phyloP scores from a whole-genome alignment of 2,113 vertebrate genomes.

The Machaerirhynchus nigripectus region DNA sequence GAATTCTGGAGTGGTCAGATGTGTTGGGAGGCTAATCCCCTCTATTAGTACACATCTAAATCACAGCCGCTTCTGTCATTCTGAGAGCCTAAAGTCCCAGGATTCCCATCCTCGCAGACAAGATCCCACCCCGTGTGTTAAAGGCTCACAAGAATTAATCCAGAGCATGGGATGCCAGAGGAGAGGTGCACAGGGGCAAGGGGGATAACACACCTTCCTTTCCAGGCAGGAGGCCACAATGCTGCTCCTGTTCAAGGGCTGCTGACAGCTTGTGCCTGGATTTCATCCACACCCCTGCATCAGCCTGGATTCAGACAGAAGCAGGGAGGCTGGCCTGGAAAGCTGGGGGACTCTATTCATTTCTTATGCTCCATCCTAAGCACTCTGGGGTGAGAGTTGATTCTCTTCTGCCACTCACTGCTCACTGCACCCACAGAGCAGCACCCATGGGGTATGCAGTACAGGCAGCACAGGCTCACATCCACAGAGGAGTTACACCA shows the following conservation, averaged over 20 bases:
- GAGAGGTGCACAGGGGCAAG: background rate
- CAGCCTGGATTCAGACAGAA: background rate
- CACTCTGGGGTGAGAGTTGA: background rate
- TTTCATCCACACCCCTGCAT: background rate
- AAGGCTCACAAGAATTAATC: background rate
- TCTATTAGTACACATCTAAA: background rate
- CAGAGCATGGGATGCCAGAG: background rate
- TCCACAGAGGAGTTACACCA: background rate
- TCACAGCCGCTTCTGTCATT: background rate
- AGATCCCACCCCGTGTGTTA: background rate
- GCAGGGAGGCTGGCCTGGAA: background rate
- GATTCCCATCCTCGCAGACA: background rate
- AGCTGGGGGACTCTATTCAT: rapidly evolving
- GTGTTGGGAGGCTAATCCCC: background rate
- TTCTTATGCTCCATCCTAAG: background rate
- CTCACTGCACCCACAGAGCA: background rate
- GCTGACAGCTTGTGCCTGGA: background rate
- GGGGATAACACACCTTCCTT: background rate
- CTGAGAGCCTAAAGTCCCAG: background rate
- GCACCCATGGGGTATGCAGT: rapidly evolving
- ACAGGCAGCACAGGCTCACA: background rate
- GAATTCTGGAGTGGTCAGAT: background rate
- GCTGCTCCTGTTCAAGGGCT: background rate
- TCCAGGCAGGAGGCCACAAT: background rate
- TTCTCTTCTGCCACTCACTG: background rate